Percentiles rank a stretch among this genome's conserved stretches.
phyloP scores from a whole-genome alignment of 2,888 invertebrate species.

The Deroplatys truncata region DNA sequence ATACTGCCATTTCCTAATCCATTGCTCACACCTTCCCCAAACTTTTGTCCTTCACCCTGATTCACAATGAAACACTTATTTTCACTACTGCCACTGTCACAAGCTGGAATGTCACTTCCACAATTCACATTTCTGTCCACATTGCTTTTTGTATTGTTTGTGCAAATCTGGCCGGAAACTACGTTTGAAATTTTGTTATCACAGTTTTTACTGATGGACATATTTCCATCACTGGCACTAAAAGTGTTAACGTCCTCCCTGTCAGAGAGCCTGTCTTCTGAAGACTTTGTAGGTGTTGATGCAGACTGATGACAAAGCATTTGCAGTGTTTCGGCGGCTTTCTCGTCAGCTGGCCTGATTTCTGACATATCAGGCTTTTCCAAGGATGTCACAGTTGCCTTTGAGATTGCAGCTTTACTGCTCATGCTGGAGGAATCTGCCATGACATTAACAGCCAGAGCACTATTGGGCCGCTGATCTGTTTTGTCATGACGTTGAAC shows the following conservation, averaged over 20 bases:
- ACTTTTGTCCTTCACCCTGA: not conserved
- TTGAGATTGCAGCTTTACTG: not conserved
- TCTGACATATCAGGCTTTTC: not conserved
- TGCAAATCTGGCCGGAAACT: not conserved
- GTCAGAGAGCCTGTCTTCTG: not conserved
- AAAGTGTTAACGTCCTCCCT: not conserved
- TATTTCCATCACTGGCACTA: not conserved
- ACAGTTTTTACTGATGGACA: constrained; percentile 1
- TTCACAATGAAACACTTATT: not conserved
- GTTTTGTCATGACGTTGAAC: not conserved
- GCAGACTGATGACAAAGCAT: constrained; percentile 21
- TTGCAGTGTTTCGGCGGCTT: constrained; percentile 27
- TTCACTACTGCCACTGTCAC: not conserved
- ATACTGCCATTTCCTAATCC: constrained; percentile 12
- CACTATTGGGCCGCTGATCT: not conserved
- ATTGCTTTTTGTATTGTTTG: not conserved
- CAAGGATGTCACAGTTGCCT: not conserved
- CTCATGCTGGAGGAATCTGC: not conserved
- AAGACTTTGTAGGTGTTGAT: not conserved
- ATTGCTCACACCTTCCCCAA: not conserved
- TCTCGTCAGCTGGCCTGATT: constrained; percentile 19
- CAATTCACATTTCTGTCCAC: not conserved
- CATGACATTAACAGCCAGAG: not conserved
- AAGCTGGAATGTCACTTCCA: not conserved
- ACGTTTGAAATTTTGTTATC: not conserved